Conservation (phyloP, 2,888 invertebrate genomes). For the Chrysolina oricalcia region DNA sequence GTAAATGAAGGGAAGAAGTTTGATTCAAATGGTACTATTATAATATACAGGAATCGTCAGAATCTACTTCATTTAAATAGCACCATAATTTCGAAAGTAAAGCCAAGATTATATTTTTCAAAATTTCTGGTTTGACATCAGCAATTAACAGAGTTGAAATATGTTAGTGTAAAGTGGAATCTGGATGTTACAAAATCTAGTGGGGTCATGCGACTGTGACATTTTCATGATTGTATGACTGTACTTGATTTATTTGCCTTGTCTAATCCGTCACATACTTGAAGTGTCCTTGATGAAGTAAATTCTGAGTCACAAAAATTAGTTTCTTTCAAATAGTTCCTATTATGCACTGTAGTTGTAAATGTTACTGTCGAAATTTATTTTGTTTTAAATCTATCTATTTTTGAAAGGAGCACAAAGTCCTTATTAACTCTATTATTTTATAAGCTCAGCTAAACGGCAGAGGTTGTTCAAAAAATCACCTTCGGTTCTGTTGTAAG, state of each 20-base stretch:
- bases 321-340: constrained; percentile 24
- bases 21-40: too few species aligned
- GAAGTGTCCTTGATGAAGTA: constrained; percentile 18
- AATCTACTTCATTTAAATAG: too few species aligned
- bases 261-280: constrained; percentile 21
- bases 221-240: constrained; percentile 9
- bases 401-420: not conserved
- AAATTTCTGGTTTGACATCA: too few species aligned
- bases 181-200: not conserved
- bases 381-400: not conserved
- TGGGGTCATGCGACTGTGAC: not conserved
- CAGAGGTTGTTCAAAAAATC: too few species aligned
- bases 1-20: too few species aligned
- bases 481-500: not conserved
- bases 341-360: not conserved
- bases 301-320: constrained; percentile 10
- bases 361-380: not conserved
- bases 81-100: too few species aligned
- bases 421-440: not conserved
- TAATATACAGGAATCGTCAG: too few species aligned
- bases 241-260: constrained; percentile 21
- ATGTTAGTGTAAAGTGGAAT: not conserved
- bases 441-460: too few species aligned
- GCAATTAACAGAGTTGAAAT: too few species aligned
- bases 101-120: too few species aligned